A percentile compares a stretch with the other conserved stretches of the same genome.
These are phyloP conservation scores for Neogale vison DNA, from an alignment of 2,113 vertebrate genomes.

Conservation along the genomic window DNA sequence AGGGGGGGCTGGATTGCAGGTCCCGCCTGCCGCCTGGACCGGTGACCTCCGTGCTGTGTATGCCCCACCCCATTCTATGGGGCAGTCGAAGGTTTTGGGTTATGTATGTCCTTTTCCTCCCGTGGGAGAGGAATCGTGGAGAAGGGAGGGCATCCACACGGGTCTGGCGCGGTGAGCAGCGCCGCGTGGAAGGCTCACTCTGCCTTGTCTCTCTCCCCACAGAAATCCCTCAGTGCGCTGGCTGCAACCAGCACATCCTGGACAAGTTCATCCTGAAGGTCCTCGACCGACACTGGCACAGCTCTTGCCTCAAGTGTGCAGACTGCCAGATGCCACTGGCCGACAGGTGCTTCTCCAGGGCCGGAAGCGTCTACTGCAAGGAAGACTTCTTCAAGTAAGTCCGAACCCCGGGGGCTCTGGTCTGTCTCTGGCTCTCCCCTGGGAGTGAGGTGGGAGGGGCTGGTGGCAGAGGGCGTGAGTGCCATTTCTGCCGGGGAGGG, in stretches of 20 bases:
- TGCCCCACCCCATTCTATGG: background rate
- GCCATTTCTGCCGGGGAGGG: background rate
- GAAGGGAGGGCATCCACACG: background rate
- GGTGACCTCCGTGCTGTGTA: background rate
- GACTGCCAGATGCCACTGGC: conserved; percentile 97
- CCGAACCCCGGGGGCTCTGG: fast-evolving
- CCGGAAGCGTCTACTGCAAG: conserved; percentile 98
- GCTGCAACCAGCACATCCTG: conserved; percentile 98
- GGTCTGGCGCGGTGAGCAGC: background rate
- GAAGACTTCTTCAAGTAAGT: conserved; percentile 99
- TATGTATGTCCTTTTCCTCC: background rate
- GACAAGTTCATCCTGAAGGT: conserved; percentile 99
- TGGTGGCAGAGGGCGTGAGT: fast-evolving
- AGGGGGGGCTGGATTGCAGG: background rate
- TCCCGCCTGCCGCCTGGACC: background rate
- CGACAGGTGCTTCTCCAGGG: conserved; percentile 97
- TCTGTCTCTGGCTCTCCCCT: background rate
- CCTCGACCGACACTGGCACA: conserved; percentile 98
- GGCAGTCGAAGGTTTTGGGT: background rate
- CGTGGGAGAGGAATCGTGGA: background rate
- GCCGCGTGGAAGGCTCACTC: conserved; percentile 38
- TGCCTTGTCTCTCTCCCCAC: conserved; percentile 62
- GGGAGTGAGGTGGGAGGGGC: fast-evolving
- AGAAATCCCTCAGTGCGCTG: conserved; percentile 98
- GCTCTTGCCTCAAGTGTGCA: conserved; percentile 97